A percentile compares a stretch with the other conserved stretches of the same genome.
Conservation (phyloP, 2,888 invertebrate species). For the Chalcis sispes region DNA sequence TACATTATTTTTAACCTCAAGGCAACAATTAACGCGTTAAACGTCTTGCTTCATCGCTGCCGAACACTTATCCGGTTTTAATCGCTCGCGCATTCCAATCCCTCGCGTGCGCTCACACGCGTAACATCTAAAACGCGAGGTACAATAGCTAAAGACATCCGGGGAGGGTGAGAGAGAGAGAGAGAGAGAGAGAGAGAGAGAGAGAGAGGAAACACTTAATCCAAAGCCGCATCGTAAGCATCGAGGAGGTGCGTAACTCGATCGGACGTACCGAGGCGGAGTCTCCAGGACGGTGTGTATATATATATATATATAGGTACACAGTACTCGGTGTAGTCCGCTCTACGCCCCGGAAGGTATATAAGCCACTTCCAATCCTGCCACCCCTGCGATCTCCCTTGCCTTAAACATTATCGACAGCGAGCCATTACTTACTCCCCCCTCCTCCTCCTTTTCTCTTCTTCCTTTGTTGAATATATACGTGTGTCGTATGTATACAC, state of each 20-base stretch:
- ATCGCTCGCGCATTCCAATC: too few species aligned
- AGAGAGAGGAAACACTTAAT: background rate
- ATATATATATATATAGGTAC: too few species aligned
- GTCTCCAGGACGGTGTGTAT: too few species aligned
- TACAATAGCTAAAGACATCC: too few species aligned
- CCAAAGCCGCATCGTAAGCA: slow-evolving; percentile 38
- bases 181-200: background rate
- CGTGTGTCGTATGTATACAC: background rate
- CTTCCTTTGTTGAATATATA: too few species aligned
- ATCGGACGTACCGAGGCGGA: slow-evolving; percentile 70
- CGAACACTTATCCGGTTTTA: too few species aligned
- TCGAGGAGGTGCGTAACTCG: slow-evolving; percentile 63
- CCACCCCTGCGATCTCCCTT: slow-evolving; percentile 62
- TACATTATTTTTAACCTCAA: too few species aligned
- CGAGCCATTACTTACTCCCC: slow-evolving; percentile 67
- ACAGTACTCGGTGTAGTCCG: too few species aligned
- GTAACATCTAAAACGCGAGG: too few species aligned
- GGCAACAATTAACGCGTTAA: too few species aligned
- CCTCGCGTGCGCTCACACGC: too few species aligned
- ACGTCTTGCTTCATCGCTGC: too few species aligned
- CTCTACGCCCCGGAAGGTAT: slow-evolving; percentile 56
- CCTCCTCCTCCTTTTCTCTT: slow-evolving; percentile 41
- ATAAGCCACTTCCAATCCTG: slow-evolving; percentile 70
- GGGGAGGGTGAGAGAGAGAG: background rate
- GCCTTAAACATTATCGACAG: slow-evolving; percentile 70